Base-by-base conservation (phyloP, 2,113 vertebrate genomes). In the Clinocottus analis region DNA sequence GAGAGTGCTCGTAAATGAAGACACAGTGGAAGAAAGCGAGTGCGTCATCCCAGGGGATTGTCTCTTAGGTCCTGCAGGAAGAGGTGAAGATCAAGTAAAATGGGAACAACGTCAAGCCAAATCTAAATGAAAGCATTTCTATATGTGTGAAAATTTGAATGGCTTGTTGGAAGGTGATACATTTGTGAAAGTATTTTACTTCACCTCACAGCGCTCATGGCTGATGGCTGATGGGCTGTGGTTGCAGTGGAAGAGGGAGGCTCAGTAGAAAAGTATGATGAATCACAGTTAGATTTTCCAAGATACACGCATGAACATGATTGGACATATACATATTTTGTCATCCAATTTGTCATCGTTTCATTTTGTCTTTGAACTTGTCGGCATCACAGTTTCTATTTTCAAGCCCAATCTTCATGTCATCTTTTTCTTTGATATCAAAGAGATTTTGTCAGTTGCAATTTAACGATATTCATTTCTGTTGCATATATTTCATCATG, bases 1-100 rank as follows among this genome's bases (percentile, higher is more conserved):
- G 51, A 71, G 69, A 79, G 84, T 56, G 74, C 63, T 77, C 1
- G 33, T 81, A 84, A 80, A 82, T 71, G 77, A 78, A 77, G 80
- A 75, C 65, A 7, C 71, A 33, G 31, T 45, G 17, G 71, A 72
- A 80, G 75, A 75, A 1, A n/a, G 55, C 43, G 81, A 69, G 51
- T 14, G 61, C 4, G 55, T 55, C 9, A 2, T 70, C 80, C 21
- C 73, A 23, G 27, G 8, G 83, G 67, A 72, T 58, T 29, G 7
- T 68, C 77, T 79, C 41, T 43, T 12, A 68, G 53, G 39, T 39
- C 19, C 70, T 65, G 63, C 63, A 72, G 70, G 58, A 65, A 21
- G 77, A 69, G n/a, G 49, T 43, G 62, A 69, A 79, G 67, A 75
- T 13, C 13, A 45, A 66, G 27, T 53, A 27, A 72, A 80, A 76